Evolutionary conservation across 2,113 vertebrate species (phyloP), one percentile per base, ranked within the genome.

Genomic region (Nesogale talazaci): DNA sequence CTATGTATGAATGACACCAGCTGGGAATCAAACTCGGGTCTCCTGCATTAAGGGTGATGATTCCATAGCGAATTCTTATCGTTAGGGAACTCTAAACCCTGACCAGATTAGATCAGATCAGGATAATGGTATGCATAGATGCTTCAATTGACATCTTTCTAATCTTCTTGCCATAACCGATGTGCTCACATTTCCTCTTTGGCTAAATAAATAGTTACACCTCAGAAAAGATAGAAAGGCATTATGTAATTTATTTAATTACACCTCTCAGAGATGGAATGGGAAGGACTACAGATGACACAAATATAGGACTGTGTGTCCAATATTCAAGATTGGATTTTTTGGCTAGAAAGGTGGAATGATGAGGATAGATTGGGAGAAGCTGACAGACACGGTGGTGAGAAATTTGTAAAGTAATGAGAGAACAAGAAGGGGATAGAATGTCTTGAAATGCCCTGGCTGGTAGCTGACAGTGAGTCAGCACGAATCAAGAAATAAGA

Each of bases 401-500:
- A 87, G 25, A 79, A 16, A 61, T 76, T 80, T 20, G 19, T 16
- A 27, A 83, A 92, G 9, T n/a, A 93, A 57, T 22, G 56, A 20
- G 25, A 95, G 56, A 31, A 20, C 20, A 42, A 74, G 83, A 59
- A n/a, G 22, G 25, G 16, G 88, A 94, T 16, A 40, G 3, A 59
- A 42, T 17, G 10, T 3, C 27, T 67, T 89, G 82, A 87, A 91
- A 72, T 31, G 38, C 52, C 74, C 92, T 89, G 38, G 40, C 56
- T 92, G 46, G 57, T 89, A 16, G 88, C n/a, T 3, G 65, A n/a
- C 67, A 91, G 67, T 27, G 75, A 93, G 89, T 93, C 82, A 89
- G 88, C 89, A 80, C 88, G 87, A 94, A 95, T 85, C 38, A 95
- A 94, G 22, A n/a, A 87, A 2, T 38, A 52, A 79, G 86, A 86